Evolutionary conservation across 1,140 invertebrate genomes (phyloP), one percentile per base, ranked within the genome.

Genomic region (Agrypnia vestita): DNA sequence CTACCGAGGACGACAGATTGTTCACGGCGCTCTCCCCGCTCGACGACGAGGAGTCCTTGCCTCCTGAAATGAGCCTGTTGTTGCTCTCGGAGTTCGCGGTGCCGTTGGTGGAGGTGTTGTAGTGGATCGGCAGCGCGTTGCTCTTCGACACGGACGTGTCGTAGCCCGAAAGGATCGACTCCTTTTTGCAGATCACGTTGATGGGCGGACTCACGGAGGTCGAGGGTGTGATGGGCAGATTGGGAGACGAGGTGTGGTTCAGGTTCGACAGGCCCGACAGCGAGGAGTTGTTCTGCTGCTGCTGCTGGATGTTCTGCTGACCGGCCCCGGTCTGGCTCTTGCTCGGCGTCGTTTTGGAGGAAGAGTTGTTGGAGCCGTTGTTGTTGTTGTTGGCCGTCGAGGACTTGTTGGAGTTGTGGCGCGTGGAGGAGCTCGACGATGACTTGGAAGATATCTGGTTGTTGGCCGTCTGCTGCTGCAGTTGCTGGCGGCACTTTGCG

Each of bases 401-500:
- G 8, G 89, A 81, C 25, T 83, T 85, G 76, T 49, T 85, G 80
- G 86, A 88, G 0, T 88, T 84, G 81, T 85, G 77, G 10, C 83
- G 86, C 72, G 84, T 84, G 44, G 84, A 87, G 46, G 84, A 86
- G 11, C 85, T 85, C 51, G 86, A 85, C 35, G 84, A 84, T 9
- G 87, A 85, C 80, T 91, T 91, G 78, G 85, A 86, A 3, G 87
- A 86, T 81, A 90, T 88, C 69, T 90, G 88, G 11, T 87, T 87
- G 84, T 88, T 93, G 9, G 82, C 82, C 85, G 91, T 90, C 83
- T 94, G 94, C 83, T 95, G 95, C 85, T 97, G 95, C 64, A 95
- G 92, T 84, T 98, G 97, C 76, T 98, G 95, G 79, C 97, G 90
- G 84, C 94, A 97, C 90, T 99, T 99, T 56, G 98, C 98, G 56